Evolutionary conservation across 2,113 vertebrate genomes (phyloP).

Genomic region (Aegypius monachus): DNA sequence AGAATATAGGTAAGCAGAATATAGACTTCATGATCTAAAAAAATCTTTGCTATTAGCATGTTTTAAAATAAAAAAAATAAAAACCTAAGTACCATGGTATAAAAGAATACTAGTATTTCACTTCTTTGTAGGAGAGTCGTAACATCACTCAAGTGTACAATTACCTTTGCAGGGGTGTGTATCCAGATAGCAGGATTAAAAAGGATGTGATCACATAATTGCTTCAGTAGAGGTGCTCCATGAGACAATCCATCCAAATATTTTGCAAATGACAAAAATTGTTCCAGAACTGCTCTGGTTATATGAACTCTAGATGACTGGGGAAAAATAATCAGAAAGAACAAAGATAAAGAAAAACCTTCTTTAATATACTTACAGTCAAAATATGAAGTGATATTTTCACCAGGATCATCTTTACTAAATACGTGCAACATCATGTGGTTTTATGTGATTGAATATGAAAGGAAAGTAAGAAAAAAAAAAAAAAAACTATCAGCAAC

Average conservation of each 20-base stretch:
- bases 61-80: not conserved
- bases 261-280: constrained; percentile 98
- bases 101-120: not conserved
- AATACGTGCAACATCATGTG: not conserved
- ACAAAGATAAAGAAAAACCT: not conserved
- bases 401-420: not conserved
- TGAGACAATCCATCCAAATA: constrained; percentile 97
- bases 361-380: not conserved
- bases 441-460: not conserved
- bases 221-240: constrained; percentile 94
- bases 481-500: not conserved
- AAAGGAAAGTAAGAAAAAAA: not conserved
- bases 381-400: not conserved
- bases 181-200: constrained; percentile 99
- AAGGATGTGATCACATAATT: constrained; percentile 97
- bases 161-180: constrained; percentile 97
- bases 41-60: not conserved
- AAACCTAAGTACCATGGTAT: not conserved
- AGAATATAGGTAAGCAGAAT: not conserved
- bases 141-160: not conserved
- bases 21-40: not conserved
- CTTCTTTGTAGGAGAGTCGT: not conserved
- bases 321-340: not conserved
- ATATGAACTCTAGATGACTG: constrained; percentile 97
- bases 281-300: constrained; percentile 94